phyloP scores from a whole-genome alignment of 2,797 vertebrate species.

The Bothrops alternatus region DNA sequence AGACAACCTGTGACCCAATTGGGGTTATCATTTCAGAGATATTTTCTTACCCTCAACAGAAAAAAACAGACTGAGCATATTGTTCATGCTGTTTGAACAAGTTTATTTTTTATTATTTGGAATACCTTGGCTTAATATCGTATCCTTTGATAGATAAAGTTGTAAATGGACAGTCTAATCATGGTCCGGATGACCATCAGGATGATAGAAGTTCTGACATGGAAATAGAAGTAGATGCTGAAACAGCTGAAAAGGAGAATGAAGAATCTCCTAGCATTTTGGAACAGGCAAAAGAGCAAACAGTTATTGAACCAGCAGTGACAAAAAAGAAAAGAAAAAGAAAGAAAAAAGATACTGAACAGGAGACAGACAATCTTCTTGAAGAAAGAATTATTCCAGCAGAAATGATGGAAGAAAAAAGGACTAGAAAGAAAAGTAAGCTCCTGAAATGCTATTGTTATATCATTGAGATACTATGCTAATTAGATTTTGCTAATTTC shows the following conservation, averaged over 20 bases:
- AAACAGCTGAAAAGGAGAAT: slow-evolving; percentile 80
- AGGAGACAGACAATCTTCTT: slow-evolving; percentile 45
- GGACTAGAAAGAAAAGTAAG: slow-evolving; percentile 65
- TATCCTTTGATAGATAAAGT: slow-evolving; percentile 58
- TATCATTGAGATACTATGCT: not conserved
- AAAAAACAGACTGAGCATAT: not conserved
- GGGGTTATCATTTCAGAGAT: not conserved
- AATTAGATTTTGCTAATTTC: not conserved
- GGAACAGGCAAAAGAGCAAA: slow-evolving; percentile 63
- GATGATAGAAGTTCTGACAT: slow-evolving; percentile 64
- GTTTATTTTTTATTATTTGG: not conserved
- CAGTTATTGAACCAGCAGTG: slow-evolving; percentile 42
- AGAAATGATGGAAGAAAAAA: slow-evolving; percentile 43
- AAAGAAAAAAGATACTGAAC: slow-evolving; percentile 63
- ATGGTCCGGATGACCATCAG: slow-evolving; percentile 62
- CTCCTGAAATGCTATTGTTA: slow-evolving; percentile 11
- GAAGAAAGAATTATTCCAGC: slow-evolving; percentile 40
- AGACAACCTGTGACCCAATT: not conserved
- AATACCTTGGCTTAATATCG: slow-evolving; percentile 18
- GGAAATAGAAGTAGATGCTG: slow-evolving; percentile 72
- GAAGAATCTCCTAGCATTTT: slow-evolving; percentile 68
- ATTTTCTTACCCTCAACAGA: not conserved
- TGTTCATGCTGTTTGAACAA: not conserved
- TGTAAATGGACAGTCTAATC: slow-evolving; percentile 45
- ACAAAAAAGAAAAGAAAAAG: slow-evolving; percentile 73